Evolutionary conservation across 2,888 invertebrate species (phyloP).

Genomic region (Chalcis sispes): DNA sequence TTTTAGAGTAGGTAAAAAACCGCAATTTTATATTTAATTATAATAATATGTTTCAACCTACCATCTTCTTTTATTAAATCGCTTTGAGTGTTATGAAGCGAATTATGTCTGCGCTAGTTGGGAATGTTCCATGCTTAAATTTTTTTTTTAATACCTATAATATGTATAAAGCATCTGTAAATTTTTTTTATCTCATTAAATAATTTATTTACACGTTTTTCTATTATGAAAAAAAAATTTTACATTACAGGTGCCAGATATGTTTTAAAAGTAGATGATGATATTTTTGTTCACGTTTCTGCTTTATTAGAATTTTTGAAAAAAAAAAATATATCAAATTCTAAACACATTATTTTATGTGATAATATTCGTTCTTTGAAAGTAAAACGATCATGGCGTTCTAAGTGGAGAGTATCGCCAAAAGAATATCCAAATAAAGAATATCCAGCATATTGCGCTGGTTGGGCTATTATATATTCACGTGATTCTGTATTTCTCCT

Average conservation of each 20-base stretch:
- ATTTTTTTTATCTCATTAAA: no score
- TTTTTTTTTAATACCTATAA: no score
- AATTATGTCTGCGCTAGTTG: no score
- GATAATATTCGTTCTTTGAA: constrained; percentile 77
- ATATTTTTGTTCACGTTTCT: constrained; percentile 76
- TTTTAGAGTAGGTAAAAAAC: no score
- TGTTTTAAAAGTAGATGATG: constrained; percentile 77
- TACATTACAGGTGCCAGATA: constrained; percentile 74
- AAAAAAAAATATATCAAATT: constrained; percentile 79
- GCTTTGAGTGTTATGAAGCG: no score
- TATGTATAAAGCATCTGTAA: no score
- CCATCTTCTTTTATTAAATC: no score
- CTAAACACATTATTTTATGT: constrained; percentile 82
- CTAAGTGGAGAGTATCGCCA: constrained; percentile 87
- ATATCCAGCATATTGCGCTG: constrained; percentile 88
- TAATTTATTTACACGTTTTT: no score
- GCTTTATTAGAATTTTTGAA: constrained; percentile 76
- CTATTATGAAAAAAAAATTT: background rate
- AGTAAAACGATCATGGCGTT: constrained; percentile 81
- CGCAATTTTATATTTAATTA: no score
- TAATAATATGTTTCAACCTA: no score
- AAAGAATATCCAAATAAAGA: constrained; percentile 80
- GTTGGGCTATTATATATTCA: constrained; percentile 84
- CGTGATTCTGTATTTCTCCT: constrained; percentile 80
- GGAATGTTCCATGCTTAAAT: no score